Base-by-base conservation (phyloP, 2,797 vertebrate genomes). In the Microctenopoma stevenorrisi region DNA sequence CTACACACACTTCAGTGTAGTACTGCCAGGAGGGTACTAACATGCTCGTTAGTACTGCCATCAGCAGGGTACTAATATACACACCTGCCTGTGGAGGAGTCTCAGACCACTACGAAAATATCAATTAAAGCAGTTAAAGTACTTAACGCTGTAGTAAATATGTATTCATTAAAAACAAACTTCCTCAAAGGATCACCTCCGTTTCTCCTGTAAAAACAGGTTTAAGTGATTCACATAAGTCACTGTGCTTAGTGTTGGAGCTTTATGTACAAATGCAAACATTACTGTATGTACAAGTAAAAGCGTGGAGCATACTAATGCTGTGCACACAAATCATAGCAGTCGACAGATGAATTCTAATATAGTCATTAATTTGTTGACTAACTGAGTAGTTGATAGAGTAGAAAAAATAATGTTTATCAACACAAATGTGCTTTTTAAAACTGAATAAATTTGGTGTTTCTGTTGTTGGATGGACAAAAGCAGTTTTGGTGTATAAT, bases 11-110 rank as follows among this genome's bases (percentile, higher is more conserved):
- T 66, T 91, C 90, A 7, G 94, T 95, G 60, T 93, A 94, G 91
- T 95, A 94, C 87, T 91, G 93, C 85, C 95, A 91, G 87, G 94
- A 96, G 71, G 91, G 91, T 42, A 74, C 88, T 75, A 93, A 78
- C 16, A 54, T 66, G 63, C 44, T 26, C 64, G 35, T 57, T 58
- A 55, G 60, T 63, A 55, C 60, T 64, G 64, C 54, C 68, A 40
- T 70, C 68, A 64, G 73, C 70, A 57, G 59, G 49, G 58, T 46
- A 30, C 57, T 76, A 54, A 70, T 63, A 44, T 26, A 49, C 68
- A 66, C 60, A 40, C 26, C 42, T 43, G 47, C 38, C 26, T 16
- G 44, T 14, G 33, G 46, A 40, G 11, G 12, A 22, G 55, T 59
- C 69, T 71, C 18, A n/a, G 28, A 48, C 14, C 54, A 52, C 64